Conservation (phyloP, 2,797 vertebrate species). For the Rhynchotus rufescens region DNA sequence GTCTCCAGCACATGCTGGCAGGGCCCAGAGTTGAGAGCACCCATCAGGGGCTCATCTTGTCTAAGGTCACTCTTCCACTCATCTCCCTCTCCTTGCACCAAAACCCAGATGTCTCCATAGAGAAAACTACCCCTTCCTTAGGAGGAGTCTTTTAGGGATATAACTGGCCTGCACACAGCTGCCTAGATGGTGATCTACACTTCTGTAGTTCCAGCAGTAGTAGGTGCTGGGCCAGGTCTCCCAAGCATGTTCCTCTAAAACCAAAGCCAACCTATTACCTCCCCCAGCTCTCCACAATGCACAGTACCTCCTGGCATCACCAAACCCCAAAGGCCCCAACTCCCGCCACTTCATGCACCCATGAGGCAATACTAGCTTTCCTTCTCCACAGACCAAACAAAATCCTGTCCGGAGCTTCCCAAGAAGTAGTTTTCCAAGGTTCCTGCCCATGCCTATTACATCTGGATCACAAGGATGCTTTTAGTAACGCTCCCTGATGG, state of each 20-base stretch:
- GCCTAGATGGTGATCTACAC: not conserved
- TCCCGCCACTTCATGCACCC: not conserved
- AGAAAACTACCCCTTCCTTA: not conserved
- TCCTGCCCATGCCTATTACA: slow-evolving; percentile 4
- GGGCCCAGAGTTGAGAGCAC: not conserved
- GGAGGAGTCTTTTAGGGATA: not conserved
- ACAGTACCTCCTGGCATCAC: not conserved
- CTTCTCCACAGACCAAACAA: not conserved
- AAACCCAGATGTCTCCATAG: not conserved
- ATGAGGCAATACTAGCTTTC: not conserved
- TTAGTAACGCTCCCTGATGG: not conserved
- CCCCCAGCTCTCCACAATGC: accelerated
- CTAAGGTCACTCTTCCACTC: not conserved
- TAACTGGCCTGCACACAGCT: not conserved
- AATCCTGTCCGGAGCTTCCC: not conserved
- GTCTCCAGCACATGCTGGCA: accelerated
- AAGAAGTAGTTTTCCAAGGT: not conserved
- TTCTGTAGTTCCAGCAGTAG: not conserved
- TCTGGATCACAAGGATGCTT: slow-evolving; percentile 31
- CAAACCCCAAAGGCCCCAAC: not conserved
- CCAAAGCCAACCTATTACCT: not conserved
- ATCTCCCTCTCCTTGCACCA: not conserved
- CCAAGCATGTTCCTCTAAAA: not conserved
- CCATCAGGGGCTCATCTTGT: too few relatives aligned
- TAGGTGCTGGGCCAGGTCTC: not conserved